Evolutionary conservation across 1,140 invertebrate species (phyloP).

Genomic region (Charaxes varanes): DNA sequence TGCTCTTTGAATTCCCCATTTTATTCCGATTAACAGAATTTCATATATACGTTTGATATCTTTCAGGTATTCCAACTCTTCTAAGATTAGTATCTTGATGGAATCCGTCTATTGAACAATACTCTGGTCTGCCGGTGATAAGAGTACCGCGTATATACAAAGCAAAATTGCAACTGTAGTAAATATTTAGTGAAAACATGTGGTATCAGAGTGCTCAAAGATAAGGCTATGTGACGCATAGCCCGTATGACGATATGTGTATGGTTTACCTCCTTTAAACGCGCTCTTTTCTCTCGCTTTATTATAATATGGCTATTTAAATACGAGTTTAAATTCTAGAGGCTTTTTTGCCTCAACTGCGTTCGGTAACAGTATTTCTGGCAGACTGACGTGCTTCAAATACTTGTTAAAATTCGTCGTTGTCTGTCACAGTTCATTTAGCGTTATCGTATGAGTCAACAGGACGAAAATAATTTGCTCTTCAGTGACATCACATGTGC

Average conservation of each 20-base stretch:
- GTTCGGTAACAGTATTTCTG: neutral
- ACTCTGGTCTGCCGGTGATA: constrained; percentile 32
- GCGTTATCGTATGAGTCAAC: constrained; percentile 14
- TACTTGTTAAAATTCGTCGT: constrained; percentile 2
- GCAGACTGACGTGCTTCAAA: constrained; percentile 1
- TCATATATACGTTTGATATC: constrained; percentile 33
- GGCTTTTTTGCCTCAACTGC: neutral
- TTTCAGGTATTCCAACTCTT: constrained; percentile 18
- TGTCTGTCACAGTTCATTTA: constrained; percentile 9
- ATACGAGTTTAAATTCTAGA: neutral
- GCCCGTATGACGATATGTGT: constrained; percentile 33
- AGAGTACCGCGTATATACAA: constrained; percentile 38
- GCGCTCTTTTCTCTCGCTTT: neutral
- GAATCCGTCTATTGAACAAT: constrained; percentile 37
- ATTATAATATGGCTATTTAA: neutral
- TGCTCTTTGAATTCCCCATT: constrained; percentile 62
- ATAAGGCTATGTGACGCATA: constrained; percentile 62
- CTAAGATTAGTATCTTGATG: constrained; percentile 38
- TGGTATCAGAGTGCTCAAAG: constrained; percentile 31
- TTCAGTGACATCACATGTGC: constrained; percentile 15
- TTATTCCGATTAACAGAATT: constrained; percentile 24
- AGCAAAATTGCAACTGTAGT: constrained; percentile 49
- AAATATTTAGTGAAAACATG: constrained; percentile 41
- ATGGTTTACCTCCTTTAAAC: constrained; percentile 9
- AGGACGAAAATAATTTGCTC: constrained; percentile 16